Percentiles rank a stretch among this genome's conserved stretches.
These are phyloP conservation scores for Agelastica alni DNA, from an alignment of 2,888 invertebrate genomes.

Conservation along the genomic window DNA sequence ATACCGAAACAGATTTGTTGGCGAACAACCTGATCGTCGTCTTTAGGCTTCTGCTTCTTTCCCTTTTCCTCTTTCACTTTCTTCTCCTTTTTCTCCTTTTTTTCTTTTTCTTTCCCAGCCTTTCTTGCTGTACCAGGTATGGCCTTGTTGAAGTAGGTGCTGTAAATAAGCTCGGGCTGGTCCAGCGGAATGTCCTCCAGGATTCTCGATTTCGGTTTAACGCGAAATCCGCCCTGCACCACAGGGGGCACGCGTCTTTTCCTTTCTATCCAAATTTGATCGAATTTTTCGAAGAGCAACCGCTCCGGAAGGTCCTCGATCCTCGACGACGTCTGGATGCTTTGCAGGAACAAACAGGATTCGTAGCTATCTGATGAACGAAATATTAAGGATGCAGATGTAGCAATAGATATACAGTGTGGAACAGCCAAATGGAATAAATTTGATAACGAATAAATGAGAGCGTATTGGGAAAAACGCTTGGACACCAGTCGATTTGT, in stretches of 20 bases:
- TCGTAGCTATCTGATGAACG: conserved; percentile 12
- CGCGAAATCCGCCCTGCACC: neutral
- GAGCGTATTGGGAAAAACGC: too few relatives aligned
- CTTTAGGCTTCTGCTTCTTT: conserved; percentile 3
- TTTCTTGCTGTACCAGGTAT: too few relatives aligned
- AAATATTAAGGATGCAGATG: too few relatives aligned
- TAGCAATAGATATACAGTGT: too few relatives aligned
- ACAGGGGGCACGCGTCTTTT: neutral
- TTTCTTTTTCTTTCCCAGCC: neutral
- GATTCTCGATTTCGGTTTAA: conserved; percentile 30
- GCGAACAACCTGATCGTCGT: too few relatives aligned
- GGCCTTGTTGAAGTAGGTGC: too few relatives aligned
- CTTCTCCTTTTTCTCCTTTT: neutral
- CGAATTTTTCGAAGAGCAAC: conserved; percentile 36
- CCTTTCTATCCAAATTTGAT: conserved; percentile 27
- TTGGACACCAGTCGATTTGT: too few relatives aligned
- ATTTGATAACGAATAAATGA: too few relatives aligned
- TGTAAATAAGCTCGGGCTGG: conserved; percentile 23
- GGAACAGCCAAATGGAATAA: too few relatives aligned
- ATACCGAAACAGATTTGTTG: neutral
- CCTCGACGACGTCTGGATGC: neutral
- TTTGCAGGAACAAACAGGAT: neutral
- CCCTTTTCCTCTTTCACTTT: neutral
- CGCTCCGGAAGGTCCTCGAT: conserved; percentile 30
- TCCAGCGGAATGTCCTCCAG: conserved; percentile 28